Evolutionary conservation across 1,140 invertebrate genomes (phyloP), one percentile per base, ranked within the genome.

Genomic region (Galendromus occidentalis): DNA sequence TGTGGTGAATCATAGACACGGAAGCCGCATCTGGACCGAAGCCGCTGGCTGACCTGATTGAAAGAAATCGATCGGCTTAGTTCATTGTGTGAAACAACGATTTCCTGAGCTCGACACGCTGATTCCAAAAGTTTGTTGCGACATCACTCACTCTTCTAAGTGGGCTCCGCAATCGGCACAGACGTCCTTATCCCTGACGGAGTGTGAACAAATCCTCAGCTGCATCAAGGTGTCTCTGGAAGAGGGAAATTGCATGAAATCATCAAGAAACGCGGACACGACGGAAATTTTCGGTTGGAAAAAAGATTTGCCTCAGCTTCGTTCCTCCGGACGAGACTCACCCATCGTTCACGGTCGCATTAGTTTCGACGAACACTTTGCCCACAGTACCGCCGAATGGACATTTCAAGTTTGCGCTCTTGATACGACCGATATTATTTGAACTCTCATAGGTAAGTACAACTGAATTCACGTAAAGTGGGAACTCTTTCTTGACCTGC

Each of bases 121-220:
- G 4, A 39, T n/a, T n/a, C n/a, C n/a, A n/a, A n/a, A n/a, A n/a
- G n/a, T n/a, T n/a, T n/a, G 33, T 39, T 39, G 42, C 33, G 45
- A 39, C n/a, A n/a, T n/a, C 9, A 55, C 70, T 66, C 45, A 70
- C 69, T 71, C 81, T 71, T 86, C 82, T 47, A 98, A 80, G 79
- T 97, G 90, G 44, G 85, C 84, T 20, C 95, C 95, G 80, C 95
- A 99, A 75, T 94, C 88, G 42, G 89, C 93, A 80, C 95, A 99
- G 81, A 98, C 86, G 76, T 98, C 93, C 75, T 92, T 95, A 82
- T 98, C 94, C 22, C 96, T 86, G 14, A 91, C 92, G 22, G 87
- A 84, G 82, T 99, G 94, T 51, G 79, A 82, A 79, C 94, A 99
- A 77, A 80, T 82, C 68, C 69, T 51, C n/a, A 69, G 18, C 47